Base-by-base conservation (phyloP, 2,797 vertebrate species). In the Danionella dracula region DNA sequence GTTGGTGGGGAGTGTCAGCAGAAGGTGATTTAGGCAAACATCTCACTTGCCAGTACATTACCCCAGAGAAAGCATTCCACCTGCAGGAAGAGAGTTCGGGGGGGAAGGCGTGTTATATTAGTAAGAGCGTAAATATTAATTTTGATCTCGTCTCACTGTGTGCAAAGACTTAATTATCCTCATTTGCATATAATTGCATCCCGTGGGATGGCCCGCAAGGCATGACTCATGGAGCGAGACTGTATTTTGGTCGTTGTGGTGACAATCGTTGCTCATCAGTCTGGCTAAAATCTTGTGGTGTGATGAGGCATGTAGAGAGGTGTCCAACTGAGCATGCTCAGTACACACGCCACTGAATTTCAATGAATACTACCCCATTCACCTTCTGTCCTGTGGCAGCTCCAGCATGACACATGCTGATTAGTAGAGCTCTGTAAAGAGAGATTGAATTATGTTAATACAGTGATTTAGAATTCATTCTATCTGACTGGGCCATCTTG, bases 111-210 rank as follows among this genome's bases (percentile, higher is more conserved):
- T 27, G 66, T 70, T 75, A 77, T 74, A 78, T 78, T 78, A 75
- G 53, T 35, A 32, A 38, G 71, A 65, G 56, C 54, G 77, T 75
- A 86, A 85, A 84, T 87, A 88, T 87, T 84, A 81, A 89, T 89
- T 88, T 76, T 79, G 74, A 54, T 82, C 81, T 78, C 79, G 75
- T 80, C 79, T 70, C 76, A 40, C 63, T 12, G 69, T 74, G 70
- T 76, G 73, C 80, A 75, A 83, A 81, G 82, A 83, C 86, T 87
- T 89, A 89, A 91, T 88, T 88, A 84, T 77, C 79, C 77, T 86
- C 74, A 87, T 88, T 89, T 88, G 70, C 69, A 80, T 82, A 74
- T 82, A 82, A 88, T 86, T 83, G 79, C 80, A 61, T 82, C 86
- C 81, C 79, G 71, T 68, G 81, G 81, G 82, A 84, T 50, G 21